These are phyloP conservation scores for Sinocyclocheilus anophthalmus DNA, from an alignment of 2,113 vertebrate genomes.

Conservation along the genomic window DNA sequence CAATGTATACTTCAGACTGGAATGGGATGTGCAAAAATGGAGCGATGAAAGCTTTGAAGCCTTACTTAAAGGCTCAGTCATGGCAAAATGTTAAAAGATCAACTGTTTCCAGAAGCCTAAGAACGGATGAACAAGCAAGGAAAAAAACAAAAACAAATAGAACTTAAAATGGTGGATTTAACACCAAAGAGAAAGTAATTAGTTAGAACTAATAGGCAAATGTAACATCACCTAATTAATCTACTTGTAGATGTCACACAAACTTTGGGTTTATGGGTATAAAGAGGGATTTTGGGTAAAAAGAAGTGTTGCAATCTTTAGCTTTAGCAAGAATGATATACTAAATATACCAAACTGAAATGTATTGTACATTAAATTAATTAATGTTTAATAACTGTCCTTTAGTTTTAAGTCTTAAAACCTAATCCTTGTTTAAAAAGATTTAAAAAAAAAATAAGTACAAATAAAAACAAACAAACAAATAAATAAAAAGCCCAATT, in stretches of 20 bases:
- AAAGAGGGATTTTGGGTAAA: background rate
- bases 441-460: too few relatives aligned
- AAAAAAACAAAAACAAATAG: background rate
- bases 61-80: background rate
- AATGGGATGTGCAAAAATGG: slow-evolving; percentile 2
- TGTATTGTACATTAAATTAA: background rate
- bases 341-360: background rate
- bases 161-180: background rate
- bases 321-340: background rate
- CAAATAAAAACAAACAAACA: too few relatives aligned
- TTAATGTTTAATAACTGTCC: too few relatives aligned
- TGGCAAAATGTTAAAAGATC: background rate
- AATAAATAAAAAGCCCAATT: background rate
- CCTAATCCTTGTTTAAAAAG: too few relatives aligned
- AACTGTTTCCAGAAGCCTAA: background rate
- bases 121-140: too few relatives aligned
- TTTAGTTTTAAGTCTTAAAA: too few relatives aligned
- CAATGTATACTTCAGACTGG: background rate
- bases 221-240: background rate
- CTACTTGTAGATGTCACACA: background rate
- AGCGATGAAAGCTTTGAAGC: background rate
- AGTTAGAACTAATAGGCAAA: background rate
- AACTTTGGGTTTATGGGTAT: background rate
- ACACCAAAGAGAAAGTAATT: background rate
- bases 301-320: background rate